Percentiles rank a stretch among this genome's conserved stretches.
phyloP scores from a whole-genome alignment of 2,113 vertebrate genomes.

The Dicerorhinus sumatrensis region DNA sequence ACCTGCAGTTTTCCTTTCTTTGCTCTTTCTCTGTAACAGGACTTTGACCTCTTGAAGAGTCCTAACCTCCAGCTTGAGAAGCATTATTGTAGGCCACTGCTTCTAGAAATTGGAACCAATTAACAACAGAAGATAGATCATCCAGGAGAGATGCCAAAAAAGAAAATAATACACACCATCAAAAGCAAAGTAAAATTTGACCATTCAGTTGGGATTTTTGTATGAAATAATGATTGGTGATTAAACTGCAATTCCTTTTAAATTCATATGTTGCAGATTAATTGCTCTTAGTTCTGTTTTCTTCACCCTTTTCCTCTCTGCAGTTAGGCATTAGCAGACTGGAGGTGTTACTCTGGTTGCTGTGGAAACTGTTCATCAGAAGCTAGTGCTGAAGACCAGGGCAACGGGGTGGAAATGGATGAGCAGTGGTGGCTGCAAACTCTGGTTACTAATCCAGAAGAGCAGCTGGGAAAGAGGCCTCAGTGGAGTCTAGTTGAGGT shows the following conservation, averaged over 20 bases:
- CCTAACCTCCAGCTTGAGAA: background rate
- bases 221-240: background rate
- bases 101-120: background rate
- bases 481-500: background rate
- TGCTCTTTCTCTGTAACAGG: background rate
- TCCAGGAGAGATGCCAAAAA: background rate
- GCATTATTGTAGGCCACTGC: background rate
- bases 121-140: background rate
- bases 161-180: background rate
- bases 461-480: constrained; percentile 41
- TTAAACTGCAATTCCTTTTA: background rate
- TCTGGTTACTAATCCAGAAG: constrained; percentile 40
- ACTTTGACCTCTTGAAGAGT: background rate
- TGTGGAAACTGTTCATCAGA: constrained; percentile 65
- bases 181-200: background rate
- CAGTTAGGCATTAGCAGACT: background rate
- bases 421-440: background rate
- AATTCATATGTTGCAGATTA: background rate
- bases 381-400: background rate
- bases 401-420: background rate
- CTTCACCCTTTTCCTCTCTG: constrained; percentile 27
- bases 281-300: constrained; percentile 9
- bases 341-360: constrained; percentile 46
- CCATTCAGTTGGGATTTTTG: background rate
- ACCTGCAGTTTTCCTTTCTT: background rate